Evolutionary conservation across 2,797 vertebrate species (phyloP).

Genomic region (Lagothrix lagotricha): DNA sequence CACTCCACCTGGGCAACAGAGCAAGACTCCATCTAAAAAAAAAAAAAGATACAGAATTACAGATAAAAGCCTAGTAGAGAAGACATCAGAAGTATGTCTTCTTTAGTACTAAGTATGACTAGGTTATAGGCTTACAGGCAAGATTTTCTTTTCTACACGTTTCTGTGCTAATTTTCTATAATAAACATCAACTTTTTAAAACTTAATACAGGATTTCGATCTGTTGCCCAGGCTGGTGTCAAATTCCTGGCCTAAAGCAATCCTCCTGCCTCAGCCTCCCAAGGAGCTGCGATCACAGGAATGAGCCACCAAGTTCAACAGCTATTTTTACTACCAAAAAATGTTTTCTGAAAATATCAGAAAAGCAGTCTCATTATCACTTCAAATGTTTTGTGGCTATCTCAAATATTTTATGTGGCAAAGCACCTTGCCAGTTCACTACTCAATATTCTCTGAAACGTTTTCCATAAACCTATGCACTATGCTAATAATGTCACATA

Average conservation of each 20-base stretch:
- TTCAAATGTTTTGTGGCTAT: background rate
- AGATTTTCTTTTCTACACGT: background rate
- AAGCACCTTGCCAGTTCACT: background rate
- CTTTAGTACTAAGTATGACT: background rate
- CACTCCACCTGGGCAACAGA: no score
- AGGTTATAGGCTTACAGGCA: background rate
- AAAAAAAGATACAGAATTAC: conserved; percentile 6
- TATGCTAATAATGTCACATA: background rate
- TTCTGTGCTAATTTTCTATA: background rate
- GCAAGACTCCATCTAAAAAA: no score
- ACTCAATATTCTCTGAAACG: background rate
- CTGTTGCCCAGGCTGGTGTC: background rate
- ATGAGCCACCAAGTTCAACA: background rate
- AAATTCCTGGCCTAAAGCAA: background rate
- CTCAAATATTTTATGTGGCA: background rate
- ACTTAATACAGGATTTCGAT: background rate
- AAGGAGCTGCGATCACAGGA: background rate
- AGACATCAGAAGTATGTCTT: background rate
- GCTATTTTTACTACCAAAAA: conserved; percentile 32
- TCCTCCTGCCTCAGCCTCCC: background rate
- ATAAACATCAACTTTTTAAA: background rate
- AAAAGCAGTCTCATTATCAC: background rate
- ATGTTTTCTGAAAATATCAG: background rate
- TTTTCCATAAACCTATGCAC: background rate
- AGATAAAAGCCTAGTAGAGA: background rate